Evolutionary conservation across 53 echinoderm and acorn worm species (phyloP), one percentile per base, ranked within the genome.

Genomic region (Holothuria scabra): DNA sequence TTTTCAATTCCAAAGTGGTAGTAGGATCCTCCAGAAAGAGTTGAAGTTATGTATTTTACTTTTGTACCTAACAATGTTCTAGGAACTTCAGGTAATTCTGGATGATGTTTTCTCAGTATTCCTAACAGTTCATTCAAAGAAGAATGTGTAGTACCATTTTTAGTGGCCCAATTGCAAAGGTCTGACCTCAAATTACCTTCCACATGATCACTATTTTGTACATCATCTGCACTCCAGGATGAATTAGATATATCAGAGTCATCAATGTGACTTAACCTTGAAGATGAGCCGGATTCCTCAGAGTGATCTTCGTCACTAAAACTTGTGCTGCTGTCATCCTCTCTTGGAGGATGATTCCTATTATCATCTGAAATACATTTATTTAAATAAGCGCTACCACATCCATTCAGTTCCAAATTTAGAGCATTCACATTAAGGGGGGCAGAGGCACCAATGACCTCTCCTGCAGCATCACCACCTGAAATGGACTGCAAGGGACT

Each of bases 71-170:
- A 34, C 49, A 89, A 60, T 56, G 90, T 89, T 24, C 85, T 46
- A 34, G 90, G 90, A 68, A 86, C 90, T 26, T 69, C 61, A 22
- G 90, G 90, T 63, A 86, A 65, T n/a, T 80, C 35, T 80, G 86
- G 82, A 35, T 75, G 76, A 12, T 59, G 30, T 28, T 75, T 74
- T 65, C 70, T 58, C 1, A 90, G 90, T 59, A 90, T 72, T 76
- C 64, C 26, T 46, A 83, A 71, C 19, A 90, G 58, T 83, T 65
- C 79, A 76, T 58, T 26, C 65, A 90, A 60, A 83, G 87, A 61
- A 2, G 63, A 83, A 28, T 83, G 66, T 16, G 87, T 71, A 84
- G 46, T 87, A 28, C 57, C 74, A 62, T 79, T 56, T 52, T 62
- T 56, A 35, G 57, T 33, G 44, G 86, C 85, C 71, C 46, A 71